Evolutionary conservation across 2,888 invertebrate species (phyloP), one percentile per base, ranked within the genome.

Genomic region (Coelogynopora nodosa): DNA sequence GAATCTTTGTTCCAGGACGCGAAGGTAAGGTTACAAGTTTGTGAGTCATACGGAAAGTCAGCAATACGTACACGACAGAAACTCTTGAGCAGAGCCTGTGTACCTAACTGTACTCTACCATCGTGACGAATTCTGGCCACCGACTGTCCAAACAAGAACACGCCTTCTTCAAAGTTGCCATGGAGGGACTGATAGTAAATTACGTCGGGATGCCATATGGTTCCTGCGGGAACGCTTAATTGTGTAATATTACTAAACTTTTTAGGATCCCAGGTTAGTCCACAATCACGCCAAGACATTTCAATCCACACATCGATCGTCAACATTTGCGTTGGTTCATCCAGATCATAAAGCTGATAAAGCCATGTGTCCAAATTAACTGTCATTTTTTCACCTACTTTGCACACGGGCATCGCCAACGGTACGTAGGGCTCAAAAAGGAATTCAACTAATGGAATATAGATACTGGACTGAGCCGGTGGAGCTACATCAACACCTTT

Each of bases 81-180:
- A 29, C 86, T 86, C 30, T 87, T 87, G 67, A 87, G 30, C 28
- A 87, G 80, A 27, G 87, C 87, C 86, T 87, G 87, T 67, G 67
- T 67, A 31, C 87, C 87, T 0, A 87, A 28, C 29, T 87, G 84
- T n/a, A 87, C 86, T 67, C 28, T 67, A 29, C 87, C 87, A 31
- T 87, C 86, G 31, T 31, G 26, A 28, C 87, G 87, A 5, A 87
- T 84, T 30, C 87, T 67, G 1, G 87, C 87, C 0, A 86, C 86
- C 67, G 87, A 87, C 67, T 87, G 74, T 26, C 86, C 67, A 67
- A 86, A 87, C 18, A 87, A 30, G 74, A 87, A 87, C 31, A 87
- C 86, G 13, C 87, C 87, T 28, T 87, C 87, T 28, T 87, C 87
- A 86, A 87, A 87, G 87, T 87, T 87, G n/a, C 87, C 87, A 30